A percentile compares a stretch with the other conserved stretches of the same genome.
These are phyloP conservation scores for Rafetus swinhoei DNA, from an alignment of 2,113 vertebrate genomes.

Conservation along the genomic window DNA sequence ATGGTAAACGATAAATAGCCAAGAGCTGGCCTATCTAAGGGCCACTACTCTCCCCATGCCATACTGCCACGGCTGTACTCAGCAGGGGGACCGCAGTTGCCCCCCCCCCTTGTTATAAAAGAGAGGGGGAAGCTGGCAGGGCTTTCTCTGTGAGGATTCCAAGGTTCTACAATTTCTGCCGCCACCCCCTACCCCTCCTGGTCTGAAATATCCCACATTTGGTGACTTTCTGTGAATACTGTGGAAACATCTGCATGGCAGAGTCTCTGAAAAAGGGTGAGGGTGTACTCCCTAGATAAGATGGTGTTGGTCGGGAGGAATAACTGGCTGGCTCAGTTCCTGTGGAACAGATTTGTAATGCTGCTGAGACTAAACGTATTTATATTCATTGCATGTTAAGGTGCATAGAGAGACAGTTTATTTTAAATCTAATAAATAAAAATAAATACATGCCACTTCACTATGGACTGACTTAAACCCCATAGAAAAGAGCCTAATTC, in stretches of 20 bases:
- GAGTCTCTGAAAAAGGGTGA: neutral
- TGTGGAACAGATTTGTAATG: neutral
- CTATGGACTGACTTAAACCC: neutral
- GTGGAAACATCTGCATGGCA: neutral
- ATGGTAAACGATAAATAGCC: neutral
- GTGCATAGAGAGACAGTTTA: neutral
- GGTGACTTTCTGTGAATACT: neutral
- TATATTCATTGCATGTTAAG: neutral
- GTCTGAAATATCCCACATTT: neutral
- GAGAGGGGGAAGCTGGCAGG: neutral
- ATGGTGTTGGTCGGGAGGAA: neutral
- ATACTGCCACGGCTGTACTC: neutral
- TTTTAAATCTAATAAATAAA: neutral
- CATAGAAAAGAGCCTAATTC: neutral
- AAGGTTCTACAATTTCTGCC: neutral
- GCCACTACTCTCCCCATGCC: neutral
- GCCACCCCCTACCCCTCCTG: neutral
- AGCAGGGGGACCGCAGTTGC: neutral
- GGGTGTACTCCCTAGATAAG: neutral
- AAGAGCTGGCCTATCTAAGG: neutral
- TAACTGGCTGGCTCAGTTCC: neutral
- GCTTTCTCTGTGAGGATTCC: neutral
- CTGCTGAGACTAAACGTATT: neutral
- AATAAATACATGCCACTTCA: neutral
- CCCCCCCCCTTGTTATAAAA: neutral